Evolutionary conservation across 2,888 invertebrate genomes (phyloP).

Genomic region (Agonopterix subpropinquella): DNA sequence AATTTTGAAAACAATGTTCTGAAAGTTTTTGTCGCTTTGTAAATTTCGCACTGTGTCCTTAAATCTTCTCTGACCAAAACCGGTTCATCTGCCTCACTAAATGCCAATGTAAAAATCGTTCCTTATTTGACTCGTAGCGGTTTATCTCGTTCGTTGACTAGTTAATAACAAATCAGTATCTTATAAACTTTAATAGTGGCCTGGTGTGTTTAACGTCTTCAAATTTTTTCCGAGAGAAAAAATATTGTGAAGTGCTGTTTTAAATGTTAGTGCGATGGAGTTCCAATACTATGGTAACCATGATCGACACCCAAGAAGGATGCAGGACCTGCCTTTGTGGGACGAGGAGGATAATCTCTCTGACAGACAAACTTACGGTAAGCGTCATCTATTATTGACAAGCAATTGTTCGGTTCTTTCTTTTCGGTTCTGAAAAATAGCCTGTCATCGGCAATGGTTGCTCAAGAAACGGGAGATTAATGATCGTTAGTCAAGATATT

Average conservation of each 20-base stretch:
- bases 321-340: constrained; percentile 62
- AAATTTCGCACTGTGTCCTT: too few species aligned
- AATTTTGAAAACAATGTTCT: too few species aligned
- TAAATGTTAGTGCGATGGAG: constrained; percentile 40
- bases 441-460: too few species aligned
- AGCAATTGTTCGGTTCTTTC: too few species aligned
- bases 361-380: constrained; percentile 60
- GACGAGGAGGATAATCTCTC: constrained; percentile 66
- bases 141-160: constrained; percentile 58
- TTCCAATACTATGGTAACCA: constrained; percentile 65
- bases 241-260: constrained; percentile 20
- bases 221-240: constrained; percentile 14
- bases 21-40: too few species aligned
- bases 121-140: constrained; percentile 14
- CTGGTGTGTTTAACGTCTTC: constrained; percentile 41
- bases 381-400: neutral
- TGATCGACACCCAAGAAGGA: constrained; percentile 43
- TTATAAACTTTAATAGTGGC: constrained; percentile 41
- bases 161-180: constrained; percentile 58
- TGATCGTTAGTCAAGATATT: too few species aligned
- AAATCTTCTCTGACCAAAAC: too few species aligned
- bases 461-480: too few species aligned
- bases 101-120: too few species aligned
- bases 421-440: too few species aligned
- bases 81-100: too few species aligned